Percentiles rank a stretch among this genome's conserved stretches.
phyloP scores from a whole-genome alignment of 2,888 invertebrate species.

The Eupelmus urozonus region DNA sequence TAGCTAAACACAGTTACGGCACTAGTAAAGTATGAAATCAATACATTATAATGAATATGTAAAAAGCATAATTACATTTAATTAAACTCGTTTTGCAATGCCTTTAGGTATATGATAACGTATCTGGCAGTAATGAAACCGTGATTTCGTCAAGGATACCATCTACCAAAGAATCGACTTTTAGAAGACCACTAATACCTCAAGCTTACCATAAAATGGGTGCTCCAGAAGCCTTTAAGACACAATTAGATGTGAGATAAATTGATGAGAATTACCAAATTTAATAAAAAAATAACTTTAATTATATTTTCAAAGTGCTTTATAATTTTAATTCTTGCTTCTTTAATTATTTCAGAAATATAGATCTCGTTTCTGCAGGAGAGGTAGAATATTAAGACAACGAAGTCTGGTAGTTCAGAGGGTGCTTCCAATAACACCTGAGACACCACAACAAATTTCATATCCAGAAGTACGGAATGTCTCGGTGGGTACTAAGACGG shows the following conservation, averaged over 20 bases:
- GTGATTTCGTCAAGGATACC: constrained; percentile 74
- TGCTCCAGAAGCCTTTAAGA: constrained; percentile 76
- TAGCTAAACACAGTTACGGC: constrained; percentile 77
- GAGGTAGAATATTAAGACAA: constrained; percentile 75
- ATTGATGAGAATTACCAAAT: not conserved
- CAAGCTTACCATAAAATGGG: constrained; percentile 74
- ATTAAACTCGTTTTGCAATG: constrained; percentile 54
- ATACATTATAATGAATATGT: constrained; percentile 28
- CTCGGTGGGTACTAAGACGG: constrained; percentile 60
- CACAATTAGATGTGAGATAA: constrained; percentile 78
- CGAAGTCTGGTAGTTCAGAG: constrained; percentile 87
- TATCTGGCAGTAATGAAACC: constrained; percentile 74
- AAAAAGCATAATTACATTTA: constrained; percentile 19
- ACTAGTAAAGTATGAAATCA: constrained; percentile 73
- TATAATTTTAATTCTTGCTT: not conserved
- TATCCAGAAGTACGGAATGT: constrained; percentile 61
- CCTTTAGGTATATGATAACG: constrained; percentile 71
- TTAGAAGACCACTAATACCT: constrained; percentile 74
- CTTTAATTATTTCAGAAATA: constrained; percentile 72
- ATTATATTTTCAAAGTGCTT: not conserved
- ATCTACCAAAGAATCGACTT: constrained; percentile 74
- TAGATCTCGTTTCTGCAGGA: constrained; percentile 76
- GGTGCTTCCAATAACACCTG: constrained; percentile 84
- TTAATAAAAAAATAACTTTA: not conserved
- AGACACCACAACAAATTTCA: constrained; percentile 66